phyloP scores from a whole-genome alignment of 1,140 invertebrate genomes.

The Neodiprion virginianus region DNA sequence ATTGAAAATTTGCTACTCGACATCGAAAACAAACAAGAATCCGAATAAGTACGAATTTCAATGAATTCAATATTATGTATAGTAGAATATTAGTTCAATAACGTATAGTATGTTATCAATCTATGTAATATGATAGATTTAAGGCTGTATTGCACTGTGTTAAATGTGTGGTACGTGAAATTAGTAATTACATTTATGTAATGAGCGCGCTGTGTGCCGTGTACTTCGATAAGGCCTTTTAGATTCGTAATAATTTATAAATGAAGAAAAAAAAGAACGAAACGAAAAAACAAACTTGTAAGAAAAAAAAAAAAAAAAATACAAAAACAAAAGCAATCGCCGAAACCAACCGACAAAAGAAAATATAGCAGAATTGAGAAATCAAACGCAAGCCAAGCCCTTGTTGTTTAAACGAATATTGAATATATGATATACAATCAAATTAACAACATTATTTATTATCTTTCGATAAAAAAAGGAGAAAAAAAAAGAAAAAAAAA shows the following conservation, averaged over 20 bases:
- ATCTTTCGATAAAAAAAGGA: not conserved
- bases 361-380: too few relatives aligned
- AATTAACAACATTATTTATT: not conserved
- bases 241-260: slow-evolving; percentile 7
- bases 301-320: not conserved
- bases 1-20: not conserved
- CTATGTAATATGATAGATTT: not conserved
- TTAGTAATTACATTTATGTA: slow-evolving; percentile 60
- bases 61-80: not conserved
- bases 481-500: not conserved
- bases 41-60: not conserved
- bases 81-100: slow-evolving; percentile 1
- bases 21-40: not conserved
- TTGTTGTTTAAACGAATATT: not conserved
- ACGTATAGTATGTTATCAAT: slow-evolving; percentile 3
- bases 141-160: slow-evolving; percentile 54
- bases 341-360: too few relatives aligned
- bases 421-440: not conserved
- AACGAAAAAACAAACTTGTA: not conserved
- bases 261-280: not conserved
- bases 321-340: too few relatives aligned
- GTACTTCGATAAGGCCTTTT: slow-evolving; percentile 8
- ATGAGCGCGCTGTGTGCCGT: slow-evolving; percentile 35
- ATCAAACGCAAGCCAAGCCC: too few relatives aligned
- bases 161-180: slow-evolving; percentile 54